A percentile compares a stretch with the other conserved stretches of the same genome.
Conservation (phyloP, 2,113 vertebrate species). For the Recurvirostra avosetta region DNA sequence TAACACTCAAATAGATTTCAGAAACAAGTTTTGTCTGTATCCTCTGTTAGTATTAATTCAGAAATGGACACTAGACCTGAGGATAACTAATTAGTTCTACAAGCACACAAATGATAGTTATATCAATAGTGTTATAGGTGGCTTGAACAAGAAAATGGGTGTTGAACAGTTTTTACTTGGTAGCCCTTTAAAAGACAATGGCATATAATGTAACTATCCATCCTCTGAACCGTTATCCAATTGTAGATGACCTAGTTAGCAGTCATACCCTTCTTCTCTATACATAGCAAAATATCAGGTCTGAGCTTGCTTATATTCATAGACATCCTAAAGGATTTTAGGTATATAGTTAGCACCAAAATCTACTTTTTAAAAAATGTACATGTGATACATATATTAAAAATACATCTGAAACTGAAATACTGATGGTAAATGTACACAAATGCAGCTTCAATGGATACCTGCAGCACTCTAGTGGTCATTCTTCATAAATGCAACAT, state of each 20-base stretch:
- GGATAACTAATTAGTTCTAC: background rate
- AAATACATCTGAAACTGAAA: background rate
- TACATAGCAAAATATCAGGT: background rate
- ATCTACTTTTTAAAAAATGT: background rate
- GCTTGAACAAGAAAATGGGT: background rate
- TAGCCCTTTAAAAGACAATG: background rate
- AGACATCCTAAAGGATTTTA: background rate
- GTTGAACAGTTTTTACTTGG: background rate
- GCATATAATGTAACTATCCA: background rate
- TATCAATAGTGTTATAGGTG: background rate
- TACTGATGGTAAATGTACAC: background rate
- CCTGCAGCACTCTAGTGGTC: slow-evolving; percentile 84
- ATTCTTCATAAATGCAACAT: slow-evolving; percentile 69
- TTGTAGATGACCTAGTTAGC: background rate
- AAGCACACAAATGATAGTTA: background rate
- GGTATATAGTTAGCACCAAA: background rate
- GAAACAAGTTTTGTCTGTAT: background rate
- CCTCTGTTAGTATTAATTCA: background rate
- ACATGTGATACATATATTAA: background rate
- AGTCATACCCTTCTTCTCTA: background rate
- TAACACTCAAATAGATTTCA: background rate
- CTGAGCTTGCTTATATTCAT: background rate
- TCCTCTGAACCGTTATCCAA: background rate
- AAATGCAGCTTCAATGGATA: slow-evolving; percentile 51
- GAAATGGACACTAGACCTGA: background rate